Conservation (phyloP, 2,797 vertebrate genomes). For the Anguilla pacifica region DNA sequence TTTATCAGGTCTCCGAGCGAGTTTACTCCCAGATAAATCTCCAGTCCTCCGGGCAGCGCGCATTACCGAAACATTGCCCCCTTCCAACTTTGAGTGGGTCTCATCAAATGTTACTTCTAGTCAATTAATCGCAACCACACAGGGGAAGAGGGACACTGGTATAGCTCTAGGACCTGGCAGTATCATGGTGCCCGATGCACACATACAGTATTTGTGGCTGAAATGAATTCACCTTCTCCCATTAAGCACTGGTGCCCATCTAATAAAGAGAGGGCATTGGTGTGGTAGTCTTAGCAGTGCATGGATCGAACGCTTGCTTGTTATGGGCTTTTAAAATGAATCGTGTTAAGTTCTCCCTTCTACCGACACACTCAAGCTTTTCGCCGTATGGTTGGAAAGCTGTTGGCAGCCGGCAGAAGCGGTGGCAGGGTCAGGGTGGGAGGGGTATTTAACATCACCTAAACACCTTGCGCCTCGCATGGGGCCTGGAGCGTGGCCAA, state of each 20-base stretch:
- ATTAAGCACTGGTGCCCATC: too few relatives aligned
- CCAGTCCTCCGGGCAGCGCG: slow-evolving; percentile 35
- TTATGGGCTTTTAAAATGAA: background rate
- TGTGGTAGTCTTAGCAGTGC: background rate
- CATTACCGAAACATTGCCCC: slow-evolving; percentile 39
- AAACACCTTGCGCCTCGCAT: background rate
- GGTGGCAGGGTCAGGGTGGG: background rate
- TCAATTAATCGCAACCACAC: background rate
- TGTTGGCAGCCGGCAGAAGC: slow-evolving; percentile 8
- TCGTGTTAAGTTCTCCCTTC: background rate
- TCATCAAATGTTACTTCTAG: slow-evolving; percentile 10
- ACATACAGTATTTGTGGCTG: background rate
- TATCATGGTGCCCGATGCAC: slow-evolving; percentile 6
- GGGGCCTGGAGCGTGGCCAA: background rate
- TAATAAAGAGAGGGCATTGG: background rate
- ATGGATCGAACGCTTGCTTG: background rate
- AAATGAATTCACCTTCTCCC: too few relatives aligned
- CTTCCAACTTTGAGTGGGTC: background rate
- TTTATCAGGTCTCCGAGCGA: slow-evolving; percentile 37
- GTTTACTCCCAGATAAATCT: slow-evolving; percentile 59
- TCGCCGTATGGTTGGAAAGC: background rate
- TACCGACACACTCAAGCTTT: background rate
- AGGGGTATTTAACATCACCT: background rate
- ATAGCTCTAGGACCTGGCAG: slow-evolving; percentile 14
- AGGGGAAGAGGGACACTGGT: background rate